A percentile compares a stretch with the other conserved stretches of the same genome.
Conservation (phyloP, 2,797 vertebrate genomes). For the Alauda arvensis region DNA sequence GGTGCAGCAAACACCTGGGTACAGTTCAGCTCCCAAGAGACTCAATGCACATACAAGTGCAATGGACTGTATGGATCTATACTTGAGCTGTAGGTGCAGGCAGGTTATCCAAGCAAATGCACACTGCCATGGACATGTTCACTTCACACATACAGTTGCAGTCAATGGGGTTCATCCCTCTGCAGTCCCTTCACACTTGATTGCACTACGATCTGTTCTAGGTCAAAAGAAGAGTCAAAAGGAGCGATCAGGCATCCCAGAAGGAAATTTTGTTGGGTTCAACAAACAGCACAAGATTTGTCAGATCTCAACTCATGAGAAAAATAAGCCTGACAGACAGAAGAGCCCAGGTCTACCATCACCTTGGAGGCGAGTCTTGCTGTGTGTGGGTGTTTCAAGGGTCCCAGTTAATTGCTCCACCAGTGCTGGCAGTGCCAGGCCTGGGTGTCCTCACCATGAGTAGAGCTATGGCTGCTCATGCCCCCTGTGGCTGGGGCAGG, state of each 20-base stretch:
- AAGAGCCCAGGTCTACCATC: not conserved
- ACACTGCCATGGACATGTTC: not conserved
- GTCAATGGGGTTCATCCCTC: not conserved
- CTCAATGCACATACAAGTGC: not conserved
- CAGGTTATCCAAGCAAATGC: not conserved
- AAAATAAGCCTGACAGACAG: not conserved
- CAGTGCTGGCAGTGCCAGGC: not conserved
- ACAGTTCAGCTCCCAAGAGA: not conserved
- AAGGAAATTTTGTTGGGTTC: not conserved
- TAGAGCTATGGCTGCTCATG: not conserved
- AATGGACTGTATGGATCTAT: not conserved
- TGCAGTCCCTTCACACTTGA: not conserved
- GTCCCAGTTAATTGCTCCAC: not conserved
- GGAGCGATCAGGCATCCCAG: not conserved
- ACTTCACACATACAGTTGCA: not conserved
- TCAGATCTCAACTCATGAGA: not conserved
- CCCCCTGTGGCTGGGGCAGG: not conserved
- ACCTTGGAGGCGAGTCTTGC: not conserved
- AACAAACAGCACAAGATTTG: not conserved
- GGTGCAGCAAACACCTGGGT: not conserved
- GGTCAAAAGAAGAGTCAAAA: not conserved
- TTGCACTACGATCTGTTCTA: not conserved
- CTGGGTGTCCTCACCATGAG: not conserved
- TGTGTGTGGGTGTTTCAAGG: not conserved
- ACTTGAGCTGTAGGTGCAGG: not conserved